Evolutionary conservation across 2,888 invertebrate genomes (phyloP), one percentile per base, ranked within the genome.

Genomic region (Hirtodrosophila alboralis): DNA sequence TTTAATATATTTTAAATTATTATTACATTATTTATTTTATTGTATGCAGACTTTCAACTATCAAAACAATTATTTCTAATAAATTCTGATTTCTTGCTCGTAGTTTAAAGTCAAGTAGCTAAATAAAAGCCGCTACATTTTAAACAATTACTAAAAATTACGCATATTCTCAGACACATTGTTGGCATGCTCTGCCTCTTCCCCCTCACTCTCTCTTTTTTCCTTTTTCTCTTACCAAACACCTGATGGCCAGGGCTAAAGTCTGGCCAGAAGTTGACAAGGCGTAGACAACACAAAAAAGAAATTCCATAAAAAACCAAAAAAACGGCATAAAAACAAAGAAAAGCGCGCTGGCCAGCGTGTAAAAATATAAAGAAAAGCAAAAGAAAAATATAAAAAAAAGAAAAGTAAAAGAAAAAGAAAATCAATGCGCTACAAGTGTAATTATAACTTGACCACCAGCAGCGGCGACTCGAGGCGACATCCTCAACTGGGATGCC

Each of bases 381-480:
- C 18, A 4, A 21, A 3, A n/a, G 8, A 51, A 47, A 49, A 49
- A 54, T 21, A 27, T 7, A 38, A 48, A 47, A 40, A 51, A 70
- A 59, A 44, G 28, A 48, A 65, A 48, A 34, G 7, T 2, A 47
- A 41, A 34, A 43, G 33, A 12, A 45, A 47, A 49, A 54, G 30
- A 77, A 81, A 85, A 81, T 85, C 85, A 83, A 83, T 81, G 81
- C 54, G 73, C 83, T 54, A 81, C 81, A 81, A 81, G 85, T 81
- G 85, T 79, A 79, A 81, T 76, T 83, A 76, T 48, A 79, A 69
- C 74, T 84, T 85, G 81, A 81, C 81, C 81, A 85, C 34, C 61
- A 56, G 54, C 45, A 33, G 47, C 33, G 72, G 60, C 64, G 54
- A 41, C 59, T 45, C 37, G 21, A 21, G 27, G 31, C 41, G 43